phyloP scores from a whole-genome alignment of 1,140 invertebrate genomes.

The Bathynomus jamesi region DNA sequence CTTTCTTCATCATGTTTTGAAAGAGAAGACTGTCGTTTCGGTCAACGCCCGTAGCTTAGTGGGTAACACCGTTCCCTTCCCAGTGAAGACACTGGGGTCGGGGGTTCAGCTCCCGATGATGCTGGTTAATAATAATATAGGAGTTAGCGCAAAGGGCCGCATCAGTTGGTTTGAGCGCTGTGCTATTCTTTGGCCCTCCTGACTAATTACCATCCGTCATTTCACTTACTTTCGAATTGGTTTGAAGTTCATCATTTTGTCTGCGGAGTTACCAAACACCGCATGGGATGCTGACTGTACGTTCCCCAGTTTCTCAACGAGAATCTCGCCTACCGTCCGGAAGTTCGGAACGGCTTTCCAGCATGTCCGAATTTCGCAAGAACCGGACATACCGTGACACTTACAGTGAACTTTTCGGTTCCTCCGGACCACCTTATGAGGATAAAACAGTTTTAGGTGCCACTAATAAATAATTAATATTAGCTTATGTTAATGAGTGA shows the following conservation, averaged over 20 bases:
- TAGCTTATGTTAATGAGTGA: too few species aligned
- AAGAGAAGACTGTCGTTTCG: too few species aligned
- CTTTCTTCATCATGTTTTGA: too few species aligned
- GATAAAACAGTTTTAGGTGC: neutral
- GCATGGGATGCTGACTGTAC: neutral
- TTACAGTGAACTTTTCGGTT: slow-evolving; percentile 67
- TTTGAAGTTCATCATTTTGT: neutral
- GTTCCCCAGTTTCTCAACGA: slow-evolving; percentile 57
- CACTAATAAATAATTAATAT: too few species aligned
- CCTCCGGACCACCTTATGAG: slow-evolving; percentile 42
- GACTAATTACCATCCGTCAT: neutral
- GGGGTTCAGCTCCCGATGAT: too few species aligned
- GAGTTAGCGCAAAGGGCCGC: too few species aligned
- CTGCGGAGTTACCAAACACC: neutral
- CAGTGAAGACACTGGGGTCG: too few species aligned
- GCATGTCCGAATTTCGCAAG: slow-evolving; percentile 88
- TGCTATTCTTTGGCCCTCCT: too few species aligned
- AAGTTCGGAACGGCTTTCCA: slow-evolving; percentile 85
- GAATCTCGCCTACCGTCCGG: slow-evolving; percentile 48
- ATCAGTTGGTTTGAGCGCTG: too few species aligned
- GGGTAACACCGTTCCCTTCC: too few species aligned
- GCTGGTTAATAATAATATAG: too few species aligned
- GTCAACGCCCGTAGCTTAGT: too few species aligned
- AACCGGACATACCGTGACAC: slow-evolving; percentile 92
- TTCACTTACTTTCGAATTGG: neutral